Evolutionary conservation across 2,797 vertebrate species (phyloP), one percentile per base, ranked within the genome.

Genomic region (Yasuhikotakia modesta): DNA sequence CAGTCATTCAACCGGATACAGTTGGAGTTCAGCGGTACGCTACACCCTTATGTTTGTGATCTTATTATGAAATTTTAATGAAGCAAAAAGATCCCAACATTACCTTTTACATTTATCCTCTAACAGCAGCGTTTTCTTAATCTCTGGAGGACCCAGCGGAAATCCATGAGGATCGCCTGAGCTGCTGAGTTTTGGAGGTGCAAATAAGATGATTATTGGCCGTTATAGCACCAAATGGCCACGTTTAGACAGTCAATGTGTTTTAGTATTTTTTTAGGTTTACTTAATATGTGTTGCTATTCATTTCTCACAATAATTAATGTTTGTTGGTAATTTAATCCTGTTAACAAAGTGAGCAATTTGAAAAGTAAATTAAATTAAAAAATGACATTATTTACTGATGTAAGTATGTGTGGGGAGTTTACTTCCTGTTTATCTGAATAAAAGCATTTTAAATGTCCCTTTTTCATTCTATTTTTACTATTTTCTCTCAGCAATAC

Each of bases 31-130:
- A 52, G 46, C 50, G 35, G 39, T n/a, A 19, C 60, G 12, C 2
- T 17, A 24, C 21, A 35, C 39, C 22, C 66, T 66, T 35, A 35
- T 60, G 24, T 69, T 69, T 39, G 45, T 69, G 27, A 61, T 61
- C 55, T 77, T 35, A n/a, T 27, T 13, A 69, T 68, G 19, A 52
- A 39, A 70, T 50, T 69, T 70, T 39, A 52, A 69, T 61, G 75
- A 77, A 61, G 35, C 17, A 10, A 63, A 63, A 39, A 39, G n/a
- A 39, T 35, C 17, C 32, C 8, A 19, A n/a, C 17, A 63, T 63
- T 35, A 63, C 1, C 60, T 22, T 57, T 57, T 24, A 22, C 12
- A 60, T 27, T 60, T 27, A 60, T 8, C 60, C 30, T 35, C 17
- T 7, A 39, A 35, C 30, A 10, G 58, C 16, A 17, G 14, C 17